These are phyloP conservation scores for Zygogramma bicolorata DNA, from an alignment of 2,888 invertebrate species.

Conservation along the genomic window DNA sequence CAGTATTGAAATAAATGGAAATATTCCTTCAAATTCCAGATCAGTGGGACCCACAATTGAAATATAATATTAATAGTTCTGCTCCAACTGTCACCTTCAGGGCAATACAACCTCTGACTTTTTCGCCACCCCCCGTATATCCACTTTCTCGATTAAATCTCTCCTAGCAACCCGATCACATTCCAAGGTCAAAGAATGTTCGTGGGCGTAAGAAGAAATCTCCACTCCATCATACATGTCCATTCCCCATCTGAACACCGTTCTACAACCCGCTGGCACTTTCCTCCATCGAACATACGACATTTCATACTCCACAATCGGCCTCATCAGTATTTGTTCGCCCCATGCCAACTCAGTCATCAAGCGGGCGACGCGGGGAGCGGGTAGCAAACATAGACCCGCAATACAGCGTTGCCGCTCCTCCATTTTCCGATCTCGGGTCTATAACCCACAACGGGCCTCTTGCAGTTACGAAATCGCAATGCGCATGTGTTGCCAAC, in stretches of 20 bases:
- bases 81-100: too few relatives aligned
- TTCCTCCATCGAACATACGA: not conserved
- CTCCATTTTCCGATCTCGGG: not conserved
- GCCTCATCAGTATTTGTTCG: constrained; percentile 36
- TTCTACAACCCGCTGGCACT: not conserved
- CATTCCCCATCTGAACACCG: not conserved
- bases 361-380: constrained; percentile 17
- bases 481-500: constrained; percentile 30
- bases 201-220: not conserved
- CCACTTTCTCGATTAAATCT: too few relatives aligned
- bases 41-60: too few relatives aligned
- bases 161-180: too few relatives aligned
- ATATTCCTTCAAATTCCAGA: too few relatives aligned
- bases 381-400: constrained; percentile 36
- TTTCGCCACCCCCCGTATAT: not conserved
- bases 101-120: too few relatives aligned
- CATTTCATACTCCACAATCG: not conserved
- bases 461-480: not conserved
- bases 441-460: constrained; percentile 19
- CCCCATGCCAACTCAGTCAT: constrained; percentile 26
- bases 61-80: too few relatives aligned
- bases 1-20: too few relatives aligned
- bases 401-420: constrained; percentile 39
- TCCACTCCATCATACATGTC: not conserved
- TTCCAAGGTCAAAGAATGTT: not conserved